Evolutionary conservation across 2,113 vertebrate genomes (phyloP).

Genomic region (Syngnathus floridae): DNA sequence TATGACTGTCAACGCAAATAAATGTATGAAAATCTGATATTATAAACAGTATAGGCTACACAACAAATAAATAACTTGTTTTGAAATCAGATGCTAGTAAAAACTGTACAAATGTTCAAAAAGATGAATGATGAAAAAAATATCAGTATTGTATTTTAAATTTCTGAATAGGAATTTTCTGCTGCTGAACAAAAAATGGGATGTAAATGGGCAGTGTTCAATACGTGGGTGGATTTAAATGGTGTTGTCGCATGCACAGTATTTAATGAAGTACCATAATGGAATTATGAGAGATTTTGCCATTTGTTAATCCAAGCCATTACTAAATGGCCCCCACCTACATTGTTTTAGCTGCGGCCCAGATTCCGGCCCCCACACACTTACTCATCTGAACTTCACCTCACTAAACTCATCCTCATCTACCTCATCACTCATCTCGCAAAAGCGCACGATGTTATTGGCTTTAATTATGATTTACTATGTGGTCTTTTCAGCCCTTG

Average conservation of each 20-base stretch:
- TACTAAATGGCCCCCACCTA: slow-evolving; percentile 53
- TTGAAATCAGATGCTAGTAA: too few species aligned
- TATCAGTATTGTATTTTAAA: background rate
- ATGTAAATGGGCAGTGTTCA: slow-evolving; percentile 39
- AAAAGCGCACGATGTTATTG: slow-evolving; percentile 18
- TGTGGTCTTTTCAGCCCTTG: slow-evolving; percentile 1
- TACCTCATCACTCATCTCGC: slow-evolving; percentile 27
- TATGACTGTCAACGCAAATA: too few species aligned
- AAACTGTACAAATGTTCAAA: too few species aligned
- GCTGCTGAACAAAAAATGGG: slow-evolving; percentile 5
- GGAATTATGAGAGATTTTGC: slow-evolving; percentile 60
- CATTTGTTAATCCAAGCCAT: slow-evolving; percentile 55
- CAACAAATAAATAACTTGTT: too few species aligned
- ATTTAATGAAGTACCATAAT: slow-evolving; percentile 55
- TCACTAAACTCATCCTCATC: slow-evolving; percentile 37
- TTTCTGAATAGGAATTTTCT: slow-evolving; percentile 12
- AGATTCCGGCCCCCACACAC: slow-evolving; percentile 46
- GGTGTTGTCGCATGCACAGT: slow-evolving; percentile 16
- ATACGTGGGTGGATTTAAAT: slow-evolving; percentile 54
- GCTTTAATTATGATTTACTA: slow-evolving; percentile 33
- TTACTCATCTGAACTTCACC: slow-evolving; percentile 47
- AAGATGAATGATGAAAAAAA: too few species aligned
- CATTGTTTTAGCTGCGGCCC: slow-evolving; percentile 40
- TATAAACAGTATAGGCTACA: too few species aligned
- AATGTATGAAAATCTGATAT: too few species aligned